Base-by-base conservation (phyloP, 2,113 vertebrate species). In the Nannospalax galili region DNA sequence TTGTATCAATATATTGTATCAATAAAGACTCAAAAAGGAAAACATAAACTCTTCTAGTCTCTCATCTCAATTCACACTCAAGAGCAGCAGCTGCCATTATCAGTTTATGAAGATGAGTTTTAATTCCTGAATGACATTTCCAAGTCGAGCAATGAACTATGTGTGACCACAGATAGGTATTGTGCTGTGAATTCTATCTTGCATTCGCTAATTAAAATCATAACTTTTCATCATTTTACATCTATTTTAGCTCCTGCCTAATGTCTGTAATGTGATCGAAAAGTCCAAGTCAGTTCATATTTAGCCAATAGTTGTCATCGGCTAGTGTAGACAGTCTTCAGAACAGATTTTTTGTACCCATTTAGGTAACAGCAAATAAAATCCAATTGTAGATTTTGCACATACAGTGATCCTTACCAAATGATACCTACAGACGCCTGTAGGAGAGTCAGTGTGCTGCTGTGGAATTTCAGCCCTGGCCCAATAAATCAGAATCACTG, bases 61-160 rank as follows among this genome's bases (percentile, higher is more conserved):
- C 72, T 95, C 14, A 40, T 20, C 72, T 86, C 56, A n/a, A 60
- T 64, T 80, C 80, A 70, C 0, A 82, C 87, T 84, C 28, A 91
- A 56, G 67, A 94, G 22, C 4, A 26, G 28, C 77, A 69, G 30
- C 37, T 80, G 42, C 62, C 32, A 45, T 75, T 37, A 89, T 84
- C 85, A 90, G 15, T 69, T 91, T 88, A 92, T 12, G 45, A 22
- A 86, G 97, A 91, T 0, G 1, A 84, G 60, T 77, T 92, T 97
- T 90, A 81, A 97, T 79, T 78, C 52, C 91, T 95, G 40, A 95
- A 42, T 77, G 9, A 90, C 92, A 91, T 37, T 72, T 58, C 20
- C 70, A 90, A 84, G 37, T 89, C 42, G 64, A 91, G 0, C 0
- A 97, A 91, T 58, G 60, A 95, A 80, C 60, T 75, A 11, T 20